Base-by-base conservation (phyloP, 1,140 invertebrate genomes). In the Saccostrea echinata region DNA sequence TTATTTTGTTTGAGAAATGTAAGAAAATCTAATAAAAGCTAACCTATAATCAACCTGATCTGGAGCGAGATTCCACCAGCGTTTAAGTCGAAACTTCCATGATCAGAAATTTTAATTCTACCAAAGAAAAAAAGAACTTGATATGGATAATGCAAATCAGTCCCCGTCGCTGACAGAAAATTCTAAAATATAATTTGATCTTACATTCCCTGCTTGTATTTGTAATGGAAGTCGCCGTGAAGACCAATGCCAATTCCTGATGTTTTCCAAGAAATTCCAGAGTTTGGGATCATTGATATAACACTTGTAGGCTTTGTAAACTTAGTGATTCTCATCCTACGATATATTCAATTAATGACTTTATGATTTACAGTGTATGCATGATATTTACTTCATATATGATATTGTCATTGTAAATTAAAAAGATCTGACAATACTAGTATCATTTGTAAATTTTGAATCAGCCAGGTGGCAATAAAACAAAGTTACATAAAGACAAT, bases 91-190 rank as follows among this genome's bases (percentile, higher is more conserved):
- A 85, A 85, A 68, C 84, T 64, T n/a, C 84, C 84, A 85, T 85
- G 84, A 85, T 85, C 84, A 61, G 84, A 84, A 61, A 84, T 61
- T 43, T 51, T 33, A 68, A 85, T 85, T 18, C 84, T 84, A 27
- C 30, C 30, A 84, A 53, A 43, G 43, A 57, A 43, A 43, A 43
- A 1, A 6, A 6, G 6, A 43, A 1, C 6, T 43, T 57, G 55
- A 21, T 57, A 18, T 21, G 0, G 55, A 57, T 21, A 57, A 57
- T 57, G 16, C 55, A 21, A 13, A 57, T 57, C 11, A 3, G 16
- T 3, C 16, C 3, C 16, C 16, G 4, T 3, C 4, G 21, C 55
- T 18, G 55, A 57, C 55, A 57, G 16, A 16, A 57, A 18, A 18
- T 16, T 21, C 55, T 57, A 21, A 57, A 55, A 57, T 57, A 57